phyloP scores from a whole-genome alignment of 2,797 vertebrate genomes.

The Notoglanidium macrostoma region DNA sequence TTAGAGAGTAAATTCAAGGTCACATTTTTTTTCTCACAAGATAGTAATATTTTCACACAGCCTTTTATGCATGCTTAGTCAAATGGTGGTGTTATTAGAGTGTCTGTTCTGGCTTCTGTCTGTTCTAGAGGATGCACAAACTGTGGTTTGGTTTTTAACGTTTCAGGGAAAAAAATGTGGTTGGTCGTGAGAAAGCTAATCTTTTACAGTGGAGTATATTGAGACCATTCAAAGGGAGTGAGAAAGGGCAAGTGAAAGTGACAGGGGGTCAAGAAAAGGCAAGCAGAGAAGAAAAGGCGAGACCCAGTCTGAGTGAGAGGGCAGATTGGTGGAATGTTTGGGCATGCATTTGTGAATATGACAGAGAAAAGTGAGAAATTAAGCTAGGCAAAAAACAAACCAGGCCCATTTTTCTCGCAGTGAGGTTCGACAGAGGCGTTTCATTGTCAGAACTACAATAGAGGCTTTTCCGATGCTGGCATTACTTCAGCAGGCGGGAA shows the following conservation, averaged over 20 bases:
- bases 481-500: slow-evolving; percentile 97
- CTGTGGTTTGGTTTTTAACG: slow-evolving; percentile 10
- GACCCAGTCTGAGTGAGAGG: slow-evolving; percentile 68
- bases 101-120: slow-evolving; percentile 10
- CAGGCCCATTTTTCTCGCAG: slow-evolving; percentile 76
- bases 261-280: slow-evolving; percentile 64
- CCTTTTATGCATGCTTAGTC: slow-evolving; percentile 41
- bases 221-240: slow-evolving; percentile 45
- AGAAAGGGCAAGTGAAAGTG: slow-evolving; percentile 53
- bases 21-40: slow-evolving; percentile 67
- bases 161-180: slow-evolving; percentile 18
- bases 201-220: slow-evolving; percentile 31
- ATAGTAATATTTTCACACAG: slow-evolving; percentile 57
- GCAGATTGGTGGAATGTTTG: slow-evolving; percentile 80
- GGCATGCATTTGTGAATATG: slow-evolving; percentile 78
- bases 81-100: slow-evolving; percentile 34
- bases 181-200: slow-evolving; percentile 39
- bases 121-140: not conserved
- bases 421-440: slow-evolving; percentile 79
- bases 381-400: slow-evolving; percentile 79
- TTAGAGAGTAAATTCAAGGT: slow-evolving; percentile 79
- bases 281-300: slow-evolving; percentile 62
- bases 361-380: slow-evolving; percentile 78
- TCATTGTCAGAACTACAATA: slow-evolving; percentile 86
- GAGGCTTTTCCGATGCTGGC: slow-evolving; percentile 81